A percentile compares a stretch with the other conserved stretches of the same genome.
Conservation (phyloP, 2,113 vertebrate species). For the Puffinus mauretanicus region DNA sequence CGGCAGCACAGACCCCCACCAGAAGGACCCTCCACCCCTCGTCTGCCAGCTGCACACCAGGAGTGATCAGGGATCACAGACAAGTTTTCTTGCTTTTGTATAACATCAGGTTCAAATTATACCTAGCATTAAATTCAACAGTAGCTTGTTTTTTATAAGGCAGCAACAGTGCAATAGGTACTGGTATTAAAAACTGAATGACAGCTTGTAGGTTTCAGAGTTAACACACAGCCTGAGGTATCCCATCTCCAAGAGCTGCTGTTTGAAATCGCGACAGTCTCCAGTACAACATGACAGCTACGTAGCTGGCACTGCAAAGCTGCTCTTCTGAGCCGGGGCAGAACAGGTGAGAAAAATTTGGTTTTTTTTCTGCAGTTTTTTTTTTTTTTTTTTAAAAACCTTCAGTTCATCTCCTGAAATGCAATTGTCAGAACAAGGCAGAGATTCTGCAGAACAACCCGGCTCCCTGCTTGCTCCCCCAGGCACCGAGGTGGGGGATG, state of each 20-base stretch:
- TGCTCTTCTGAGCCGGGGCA: not conserved
- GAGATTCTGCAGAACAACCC: not conserved
- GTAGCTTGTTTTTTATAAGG: not conserved
- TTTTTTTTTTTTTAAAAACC: not conserved
- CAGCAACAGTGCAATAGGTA: not conserved
- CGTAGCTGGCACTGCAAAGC: not conserved
- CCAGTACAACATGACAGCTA: not conserved
- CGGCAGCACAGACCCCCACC: not conserved
- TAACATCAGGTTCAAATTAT: not conserved
- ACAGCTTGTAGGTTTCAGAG: not conserved
- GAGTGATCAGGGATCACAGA: not conserved
- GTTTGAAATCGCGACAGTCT: not conserved
- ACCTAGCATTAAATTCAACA: not conserved
- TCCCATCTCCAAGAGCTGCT: not conserved
- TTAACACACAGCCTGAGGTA: not conserved
- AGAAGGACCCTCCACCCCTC: not conserved
- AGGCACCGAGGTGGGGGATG: not conserved
- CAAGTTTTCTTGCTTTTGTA: not conserved
- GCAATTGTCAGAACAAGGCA: not conserved
- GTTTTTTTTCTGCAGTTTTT: fast-evolving
- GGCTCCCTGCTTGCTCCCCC: not conserved
- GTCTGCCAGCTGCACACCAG: not conserved
- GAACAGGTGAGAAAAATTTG: not conserved
- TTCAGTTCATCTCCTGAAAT: not conserved
- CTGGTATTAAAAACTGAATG: not conserved